phyloP scores from a whole-genome alignment of 2,797 vertebrate species.

The Arrhamphus sclerolepis region DNA sequence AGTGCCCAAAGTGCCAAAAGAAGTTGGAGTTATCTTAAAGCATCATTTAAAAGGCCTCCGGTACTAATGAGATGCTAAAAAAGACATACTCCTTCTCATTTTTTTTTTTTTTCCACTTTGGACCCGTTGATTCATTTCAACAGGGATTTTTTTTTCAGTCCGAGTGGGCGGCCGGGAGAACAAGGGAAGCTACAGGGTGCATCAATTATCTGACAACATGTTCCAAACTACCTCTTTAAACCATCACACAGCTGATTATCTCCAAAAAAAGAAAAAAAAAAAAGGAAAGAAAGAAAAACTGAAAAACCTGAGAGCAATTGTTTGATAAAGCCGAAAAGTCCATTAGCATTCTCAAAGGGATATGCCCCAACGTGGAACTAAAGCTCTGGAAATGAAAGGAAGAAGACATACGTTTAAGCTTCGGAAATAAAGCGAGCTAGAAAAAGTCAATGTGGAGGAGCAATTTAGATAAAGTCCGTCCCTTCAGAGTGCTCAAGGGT shows the following conservation, averaged over 20 bases:
- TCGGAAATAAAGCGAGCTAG: constrained; percentile 41
- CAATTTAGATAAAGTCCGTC: constrained; percentile 66
- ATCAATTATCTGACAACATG: constrained; percentile 77
- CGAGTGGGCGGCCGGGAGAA: constrained; percentile 68
- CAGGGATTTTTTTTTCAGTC: constrained; percentile 57
- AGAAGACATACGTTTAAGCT: constrained; percentile 31
- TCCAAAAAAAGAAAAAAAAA: constrained; percentile 35
- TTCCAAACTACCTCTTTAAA: constrained; percentile 57
- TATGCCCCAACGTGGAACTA: constrained; percentile 34
- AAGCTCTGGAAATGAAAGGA: constrained; percentile 46
- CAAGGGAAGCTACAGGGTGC: constrained; percentile 65
- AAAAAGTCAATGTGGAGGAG: constrained; percentile 41
- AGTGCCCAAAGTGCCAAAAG: constrained; percentile 35
- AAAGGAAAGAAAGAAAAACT: neutral
- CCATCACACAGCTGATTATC: constrained; percentile 63
- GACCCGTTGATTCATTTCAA: constrained; percentile 66
- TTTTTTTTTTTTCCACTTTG: constrained; percentile 53
- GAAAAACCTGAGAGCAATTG: constrained; percentile 48
- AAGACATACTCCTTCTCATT: constrained; percentile 26
- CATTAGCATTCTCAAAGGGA: constrained; percentile 58
- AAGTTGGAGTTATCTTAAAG: constrained; percentile 46
- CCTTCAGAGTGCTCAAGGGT: constrained; percentile 42
- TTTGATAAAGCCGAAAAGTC: constrained; percentile 54
- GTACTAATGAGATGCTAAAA: constrained; percentile 44
- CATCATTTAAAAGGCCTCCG: constrained; percentile 27